phyloP scores from a whole-genome alignment of 2,113 vertebrate genomes.

The Deroptyus accipitrinus region DNA sequence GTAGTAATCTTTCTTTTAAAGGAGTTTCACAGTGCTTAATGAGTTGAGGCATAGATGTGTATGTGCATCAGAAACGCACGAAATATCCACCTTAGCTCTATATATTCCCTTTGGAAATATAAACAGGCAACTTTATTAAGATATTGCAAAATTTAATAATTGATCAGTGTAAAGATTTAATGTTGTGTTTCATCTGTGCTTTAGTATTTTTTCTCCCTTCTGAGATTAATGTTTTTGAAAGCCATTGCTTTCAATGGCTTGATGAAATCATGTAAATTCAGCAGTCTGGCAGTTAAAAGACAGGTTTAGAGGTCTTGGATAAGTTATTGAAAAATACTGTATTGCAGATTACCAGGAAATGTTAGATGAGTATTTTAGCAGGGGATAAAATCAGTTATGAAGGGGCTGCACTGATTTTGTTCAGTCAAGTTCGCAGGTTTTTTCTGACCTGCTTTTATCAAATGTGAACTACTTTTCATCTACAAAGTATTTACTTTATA shows the following conservation, averaged over 20 bases:
- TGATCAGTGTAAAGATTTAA: constrained; percentile 58
- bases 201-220: constrained; percentile 27
- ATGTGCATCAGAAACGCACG: not conserved
- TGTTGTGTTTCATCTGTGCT: constrained; percentile 47
- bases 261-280: constrained; percentile 66
- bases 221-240: constrained; percentile 60
- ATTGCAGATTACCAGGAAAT: constrained; percentile 8
- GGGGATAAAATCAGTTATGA: constrained; percentile 36
- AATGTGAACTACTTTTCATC: constrained; percentile 20
- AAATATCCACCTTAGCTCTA: not conserved
- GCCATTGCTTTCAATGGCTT: not conserved
- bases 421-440: not conserved
- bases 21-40: not conserved
- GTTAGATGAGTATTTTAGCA: constrained; percentile 32
- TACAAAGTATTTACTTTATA: constrained; percentile 26
- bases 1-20: not conserved
- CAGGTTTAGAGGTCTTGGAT: constrained; percentile 25
- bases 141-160: constrained; percentile 49
- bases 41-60: not conserved
- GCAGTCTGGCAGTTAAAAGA: constrained; percentile 4
- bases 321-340: constrained; percentile 37
- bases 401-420: constrained; percentile 34
- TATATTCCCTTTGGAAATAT: constrained; percentile 34
- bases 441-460: constrained; percentile 24
- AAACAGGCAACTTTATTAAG: not conserved